A percentile compares a stretch with the other conserved stretches of the same genome.
Evolutionary conservation across 30 jellyfish, hydroid and myxozoan species (phyloP).

Genomic region (Mastigias papua): DNA sequence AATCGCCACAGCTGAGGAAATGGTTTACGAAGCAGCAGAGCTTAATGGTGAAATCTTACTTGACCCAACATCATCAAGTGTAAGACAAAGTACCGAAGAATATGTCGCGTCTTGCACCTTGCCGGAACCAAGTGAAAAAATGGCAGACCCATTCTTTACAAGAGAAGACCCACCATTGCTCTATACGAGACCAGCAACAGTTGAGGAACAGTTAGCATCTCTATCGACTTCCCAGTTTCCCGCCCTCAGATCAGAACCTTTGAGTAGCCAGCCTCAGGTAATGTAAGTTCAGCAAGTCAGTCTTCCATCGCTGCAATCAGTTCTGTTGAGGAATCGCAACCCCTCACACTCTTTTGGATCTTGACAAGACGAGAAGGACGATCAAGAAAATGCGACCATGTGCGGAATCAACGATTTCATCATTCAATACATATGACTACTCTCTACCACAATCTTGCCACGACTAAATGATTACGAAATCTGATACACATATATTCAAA

Average conservation of each 20-base stretch:
- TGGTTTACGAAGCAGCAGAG: slow-evolving; percentile 26
- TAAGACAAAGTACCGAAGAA: slow-evolving; percentile 12
- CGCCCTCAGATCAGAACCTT: not conserved
- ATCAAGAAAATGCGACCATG: too few species aligned
- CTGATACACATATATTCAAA: too few species aligned
- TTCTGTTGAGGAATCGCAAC: too few species aligned
- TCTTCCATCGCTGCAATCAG: not conserved
- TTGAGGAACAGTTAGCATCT: not conserved
- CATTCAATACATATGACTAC: too few species aligned
- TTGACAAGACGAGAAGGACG: too few species aligned
- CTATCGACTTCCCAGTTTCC: not conserved
- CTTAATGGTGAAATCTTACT: slow-evolving; percentile 5
- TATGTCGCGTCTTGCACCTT: not conserved
- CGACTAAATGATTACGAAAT: too few species aligned
- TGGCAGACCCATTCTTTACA: not conserved
- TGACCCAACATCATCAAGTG: slow-evolving; percentile 9
- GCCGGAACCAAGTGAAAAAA: not conserved
- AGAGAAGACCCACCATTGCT: not conserved
- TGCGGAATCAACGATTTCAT: too few species aligned
- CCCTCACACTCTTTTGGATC: too few species aligned
- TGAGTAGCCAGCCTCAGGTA: not conserved
- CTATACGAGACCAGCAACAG: not conserved
- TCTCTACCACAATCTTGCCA: too few species aligned
- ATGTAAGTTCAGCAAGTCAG: not conserved
- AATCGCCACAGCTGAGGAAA: slow-evolving; percentile 29